Evolutionary conservation across 2,113 vertebrate species (phyloP), one percentile per base, ranked within the genome.

Genomic region (Podarcis muralis): DNA sequence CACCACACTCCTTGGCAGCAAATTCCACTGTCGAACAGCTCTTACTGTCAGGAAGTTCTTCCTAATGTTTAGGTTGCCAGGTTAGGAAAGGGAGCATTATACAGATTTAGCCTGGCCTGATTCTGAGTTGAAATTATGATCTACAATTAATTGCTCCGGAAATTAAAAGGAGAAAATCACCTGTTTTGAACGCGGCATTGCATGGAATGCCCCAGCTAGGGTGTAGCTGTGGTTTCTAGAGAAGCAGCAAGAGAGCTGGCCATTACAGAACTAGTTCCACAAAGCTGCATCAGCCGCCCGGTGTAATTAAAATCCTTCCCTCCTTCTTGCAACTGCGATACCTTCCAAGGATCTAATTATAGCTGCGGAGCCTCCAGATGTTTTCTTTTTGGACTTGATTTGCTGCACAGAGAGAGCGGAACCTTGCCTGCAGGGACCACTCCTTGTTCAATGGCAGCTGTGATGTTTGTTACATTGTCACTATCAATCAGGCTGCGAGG

Each of bases 281-380:
- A 75, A 84, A 93, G 78, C 90, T 83, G 76, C 85, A 92, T 85
- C 75, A 74, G 57, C 32, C 43, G 87, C 2, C 89, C 2, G 20
- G 25, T 89, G 75, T 91, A 83, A 93, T 91, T 91, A 88, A 71
- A 77, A 84, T 72, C 78, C 87, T 93, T 93, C 86, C 81, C 72
- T 82, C 78, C 74, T 91, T 90, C 87, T 92, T 43, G 48, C 40
- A 30, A 23, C 89, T 65, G 32, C 71, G 85, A 87, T 92, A 90
- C 66, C 48, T 25, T 84, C 81, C 77, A 18, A 71, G 81, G n/a
- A 80, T 87, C 74, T 20, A 83, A 91, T 90, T 89, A 93, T 65
- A 89, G 76, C 65, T 9, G 84, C 11, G 37, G 2, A 76, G 57
- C 30, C 37, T 89, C 65, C 83, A 22, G 62, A 15, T 82, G 25